A percentile compares a stretch with the other conserved stretches of the same genome.
phyloP scores from a whole-genome alignment of 2,888 invertebrate genomes.

The Mayetiola destructor region DNA sequence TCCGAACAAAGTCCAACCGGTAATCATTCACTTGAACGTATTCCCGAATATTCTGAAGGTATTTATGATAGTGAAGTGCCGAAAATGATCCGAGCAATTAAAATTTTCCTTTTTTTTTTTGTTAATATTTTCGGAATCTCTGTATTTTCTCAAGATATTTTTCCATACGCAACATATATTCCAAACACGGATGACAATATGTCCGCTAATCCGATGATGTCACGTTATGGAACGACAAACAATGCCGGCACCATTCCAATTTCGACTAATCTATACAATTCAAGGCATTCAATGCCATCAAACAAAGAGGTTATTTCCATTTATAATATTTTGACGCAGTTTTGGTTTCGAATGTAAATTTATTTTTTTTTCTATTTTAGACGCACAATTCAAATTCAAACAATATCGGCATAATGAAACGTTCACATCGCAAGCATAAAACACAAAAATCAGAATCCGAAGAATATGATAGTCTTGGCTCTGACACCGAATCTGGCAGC shows the following conservation, averaged over 20 bases:
- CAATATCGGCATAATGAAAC: constrained; percentile 5
- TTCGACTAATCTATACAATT: constrained; percentile 28
- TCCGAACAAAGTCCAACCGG: constrained; percentile 32
- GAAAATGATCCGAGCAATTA: constrained; percentile 17
- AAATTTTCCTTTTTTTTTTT: neutral
- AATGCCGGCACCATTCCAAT: constrained; percentile 22
- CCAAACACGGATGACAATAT: constrained; percentile 42
- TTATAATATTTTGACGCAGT: too few relatives aligned
- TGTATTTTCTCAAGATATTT: constrained; percentile 47
- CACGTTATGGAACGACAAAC: constrained; percentile 26
- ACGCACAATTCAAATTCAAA: constrained; percentile 7
- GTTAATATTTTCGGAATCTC: too few relatives aligned
- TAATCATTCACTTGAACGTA: constrained; percentile 38
- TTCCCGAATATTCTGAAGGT: constrained; percentile 26
- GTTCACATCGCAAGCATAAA: constrained; percentile 29
- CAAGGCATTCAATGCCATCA: constrained; percentile 15
- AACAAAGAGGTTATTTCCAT: constrained; percentile 7
- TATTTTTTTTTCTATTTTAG: neutral
- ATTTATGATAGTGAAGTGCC: neutral
- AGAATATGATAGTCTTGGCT: constrained; percentile 42
- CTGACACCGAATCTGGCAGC: constrained; percentile 39
- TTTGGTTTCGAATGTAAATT: neutral
- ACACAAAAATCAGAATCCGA: constrained; percentile 42
- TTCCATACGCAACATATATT: constrained; percentile 46
- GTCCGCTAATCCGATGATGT: constrained; percentile 35